Evolutionary conservation across 2,797 vertebrate genomes (phyloP).

Genomic region (Sebastolobus altivelis): DNA sequence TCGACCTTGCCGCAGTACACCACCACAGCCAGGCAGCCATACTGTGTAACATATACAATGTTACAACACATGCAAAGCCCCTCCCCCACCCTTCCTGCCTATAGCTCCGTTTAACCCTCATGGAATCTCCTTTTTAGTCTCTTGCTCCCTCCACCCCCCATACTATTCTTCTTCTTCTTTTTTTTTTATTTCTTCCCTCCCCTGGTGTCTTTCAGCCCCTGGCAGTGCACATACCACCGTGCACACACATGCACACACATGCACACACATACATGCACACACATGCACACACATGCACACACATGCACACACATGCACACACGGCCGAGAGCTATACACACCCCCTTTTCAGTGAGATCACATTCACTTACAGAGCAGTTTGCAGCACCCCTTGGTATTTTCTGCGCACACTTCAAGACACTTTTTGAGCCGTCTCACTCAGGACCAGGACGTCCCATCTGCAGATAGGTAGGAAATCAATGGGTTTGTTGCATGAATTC

Average conservation of each 20-base stretch:
- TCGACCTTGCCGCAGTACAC: conserved; percentile 21
- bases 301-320: conserved; percentile 39
- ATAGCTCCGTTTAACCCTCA: neutral
- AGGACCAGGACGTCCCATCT: conserved; percentile 57
- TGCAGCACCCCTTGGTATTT: conserved; percentile 19
- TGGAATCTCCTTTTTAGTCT: conserved; percentile 36
- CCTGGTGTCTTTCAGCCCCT: conserved; percentile 11
- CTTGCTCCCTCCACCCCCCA: neutral
- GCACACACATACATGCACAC: conserved; percentile 34
- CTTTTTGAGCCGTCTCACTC: conserved; percentile 18
- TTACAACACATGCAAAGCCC: conserved; percentile 7
- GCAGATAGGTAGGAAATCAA: conserved; percentile 59
- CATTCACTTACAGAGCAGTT: conserved; percentile 15
- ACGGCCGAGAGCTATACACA: conserved; percentile 29
- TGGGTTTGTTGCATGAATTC: conserved; percentile 8
- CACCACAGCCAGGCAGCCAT: neutral
- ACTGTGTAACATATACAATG: neutral
- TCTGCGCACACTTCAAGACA: conserved; percentile 22
- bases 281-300: conserved; percentile 21
- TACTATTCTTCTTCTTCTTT: neutral
- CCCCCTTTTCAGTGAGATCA: conserved; percentile 47
- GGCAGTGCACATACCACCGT: conserved; percentile 11
- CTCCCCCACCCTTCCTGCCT: neutral
- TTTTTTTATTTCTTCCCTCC: neutral
- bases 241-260: conserved; percentile 32